A percentile compares a stretch with the other conserved stretches of the same genome.
These are phyloP conservation scores for Elymnias hypermnestra DNA, from an alignment of 1,140 invertebrate species.

Conservation along the genomic window DNA sequence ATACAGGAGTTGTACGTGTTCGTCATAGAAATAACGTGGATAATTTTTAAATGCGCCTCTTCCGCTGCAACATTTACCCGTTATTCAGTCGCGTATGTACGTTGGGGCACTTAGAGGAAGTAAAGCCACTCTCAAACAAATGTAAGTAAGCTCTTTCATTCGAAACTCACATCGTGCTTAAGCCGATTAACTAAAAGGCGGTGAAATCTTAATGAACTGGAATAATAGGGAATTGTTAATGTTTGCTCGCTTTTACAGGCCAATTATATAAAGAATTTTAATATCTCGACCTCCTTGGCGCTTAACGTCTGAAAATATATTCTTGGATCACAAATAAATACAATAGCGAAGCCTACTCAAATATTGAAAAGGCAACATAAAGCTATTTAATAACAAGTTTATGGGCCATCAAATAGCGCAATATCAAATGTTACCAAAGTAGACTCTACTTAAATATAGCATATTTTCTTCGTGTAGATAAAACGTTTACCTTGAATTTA, in stretches of 20 bases:
- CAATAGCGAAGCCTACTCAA: constrained; percentile 23
- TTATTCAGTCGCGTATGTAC: constrained; percentile 53
- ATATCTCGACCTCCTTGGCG: background rate
- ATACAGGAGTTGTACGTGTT: constrained; percentile 49
- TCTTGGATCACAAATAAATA: constrained; percentile 10
- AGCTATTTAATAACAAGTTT: constrained; percentile 35
- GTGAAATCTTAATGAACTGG: constrained; percentile 58
- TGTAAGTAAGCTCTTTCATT: constrained; percentile 61
- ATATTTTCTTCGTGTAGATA: background rate
- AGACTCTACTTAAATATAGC: constrained; percentile 11
- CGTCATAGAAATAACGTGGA: constrained; percentile 62
- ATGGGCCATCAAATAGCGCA: constrained; percentile 34
- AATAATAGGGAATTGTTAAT: constrained; percentile 27
- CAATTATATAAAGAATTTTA: background rate
- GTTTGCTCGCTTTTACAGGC: background rate
- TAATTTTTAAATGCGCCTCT: constrained; percentile 70
- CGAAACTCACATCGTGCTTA: constrained; percentile 38
- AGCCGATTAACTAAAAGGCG: constrained; percentile 57
- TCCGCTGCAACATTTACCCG: constrained; percentile 57
- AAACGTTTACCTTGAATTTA: too few relatives aligned
- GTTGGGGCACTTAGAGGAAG: constrained; percentile 56
- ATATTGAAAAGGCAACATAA: constrained; percentile 30
- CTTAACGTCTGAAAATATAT: background rate
- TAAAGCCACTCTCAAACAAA: constrained; percentile 64
- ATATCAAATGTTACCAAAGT: constrained; percentile 26